These are phyloP conservation scores for Eurypyga helias DNA, from an alignment of 2,113 vertebrate species.

Conservation along the genomic window DNA sequence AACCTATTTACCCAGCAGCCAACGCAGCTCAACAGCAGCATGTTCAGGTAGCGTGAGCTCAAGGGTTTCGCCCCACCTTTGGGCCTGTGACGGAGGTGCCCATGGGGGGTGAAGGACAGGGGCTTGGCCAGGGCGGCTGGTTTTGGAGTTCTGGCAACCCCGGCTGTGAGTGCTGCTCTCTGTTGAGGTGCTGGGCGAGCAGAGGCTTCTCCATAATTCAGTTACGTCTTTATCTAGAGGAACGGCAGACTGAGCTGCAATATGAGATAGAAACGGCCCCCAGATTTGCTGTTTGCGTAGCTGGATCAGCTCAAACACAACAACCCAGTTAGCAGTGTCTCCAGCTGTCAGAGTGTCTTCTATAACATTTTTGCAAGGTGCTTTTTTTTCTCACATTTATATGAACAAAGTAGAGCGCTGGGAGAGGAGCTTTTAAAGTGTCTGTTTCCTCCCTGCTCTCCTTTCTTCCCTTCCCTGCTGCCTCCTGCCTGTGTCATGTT, in stretches of 20 bases:
- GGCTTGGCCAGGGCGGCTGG: fast-evolving
- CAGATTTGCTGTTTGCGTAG: not conserved
- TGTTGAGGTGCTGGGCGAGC: fast-evolving
- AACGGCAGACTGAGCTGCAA: not conserved
- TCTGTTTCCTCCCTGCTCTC: not conserved
- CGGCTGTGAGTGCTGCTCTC: not conserved
- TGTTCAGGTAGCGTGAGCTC: not conserved
- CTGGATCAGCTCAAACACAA: not conserved
- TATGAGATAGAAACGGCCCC: fast-evolving
- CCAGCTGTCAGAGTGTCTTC: not conserved
- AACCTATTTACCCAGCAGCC: not conserved
- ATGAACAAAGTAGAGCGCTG: not conserved
- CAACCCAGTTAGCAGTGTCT: not conserved
- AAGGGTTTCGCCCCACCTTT: not conserved
- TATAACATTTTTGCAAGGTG: not conserved
- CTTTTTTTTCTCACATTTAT: not conserved
- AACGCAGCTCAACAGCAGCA: fast-evolving
- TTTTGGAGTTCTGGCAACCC: not conserved
- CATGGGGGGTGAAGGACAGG: fast-evolving
- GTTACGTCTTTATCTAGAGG: not conserved
- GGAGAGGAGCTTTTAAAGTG: conserved; percentile 35
- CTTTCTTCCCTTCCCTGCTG: not conserved
- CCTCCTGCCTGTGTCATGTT: not conserved
- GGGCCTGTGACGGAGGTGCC: not conserved
- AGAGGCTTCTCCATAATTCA: not conserved